Conservation (phyloP, 2,888 invertebrate genomes). For the Drosophila dives region DNA sequence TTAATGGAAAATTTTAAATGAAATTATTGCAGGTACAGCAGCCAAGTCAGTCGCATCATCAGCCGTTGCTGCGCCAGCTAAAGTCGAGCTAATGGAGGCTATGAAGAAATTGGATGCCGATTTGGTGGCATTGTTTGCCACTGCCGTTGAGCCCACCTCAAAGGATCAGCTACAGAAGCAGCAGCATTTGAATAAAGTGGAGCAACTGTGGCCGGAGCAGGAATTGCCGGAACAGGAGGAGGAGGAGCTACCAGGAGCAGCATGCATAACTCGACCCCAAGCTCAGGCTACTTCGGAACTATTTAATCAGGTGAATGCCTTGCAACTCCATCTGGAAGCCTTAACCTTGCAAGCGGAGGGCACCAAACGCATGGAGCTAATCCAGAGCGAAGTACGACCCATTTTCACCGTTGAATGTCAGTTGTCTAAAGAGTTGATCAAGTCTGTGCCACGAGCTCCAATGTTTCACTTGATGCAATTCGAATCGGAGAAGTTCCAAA, state of each 20-base stretch:
- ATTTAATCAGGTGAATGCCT: slow-evolving; percentile 69
- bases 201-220: slow-evolving; percentile 52
- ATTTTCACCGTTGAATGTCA: slow-evolving; percentile 83
- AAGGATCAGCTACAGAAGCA: slow-evolving; percentile 56
- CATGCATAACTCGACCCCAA: not conserved
- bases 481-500: slow-evolving; percentile 82
- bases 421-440: slow-evolving; percentile 77
- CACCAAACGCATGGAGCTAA: slow-evolving; percentile 79
- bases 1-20: slow-evolving; percentile 6
- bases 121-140: slow-evolving; percentile 79
- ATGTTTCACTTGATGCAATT: slow-evolving; percentile 83
- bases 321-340: slow-evolving; percentile 80
- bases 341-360: slow-evolving; percentile 81
- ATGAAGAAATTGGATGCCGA: slow-evolving; percentile 83
- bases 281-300: slow-evolving; percentile 59
- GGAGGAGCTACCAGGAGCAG: slow-evolving; percentile 35
- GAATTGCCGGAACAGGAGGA: slow-evolving; percentile 34
- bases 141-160: slow-evolving; percentile 57
- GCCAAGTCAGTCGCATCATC: slow-evolving; percentile 37
- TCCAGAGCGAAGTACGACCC: slow-evolving; percentile 80
- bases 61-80: slow-evolving; percentile 52
- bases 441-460: slow-evolving; percentile 67
- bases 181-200: slow-evolving; percentile 37
- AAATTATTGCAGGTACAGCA: slow-evolving; percentile 49
- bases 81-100: slow-evolving; percentile 82